phyloP scores from a whole-genome alignment of 2,113 vertebrate species.

The Gracilinanus agilis region DNA sequence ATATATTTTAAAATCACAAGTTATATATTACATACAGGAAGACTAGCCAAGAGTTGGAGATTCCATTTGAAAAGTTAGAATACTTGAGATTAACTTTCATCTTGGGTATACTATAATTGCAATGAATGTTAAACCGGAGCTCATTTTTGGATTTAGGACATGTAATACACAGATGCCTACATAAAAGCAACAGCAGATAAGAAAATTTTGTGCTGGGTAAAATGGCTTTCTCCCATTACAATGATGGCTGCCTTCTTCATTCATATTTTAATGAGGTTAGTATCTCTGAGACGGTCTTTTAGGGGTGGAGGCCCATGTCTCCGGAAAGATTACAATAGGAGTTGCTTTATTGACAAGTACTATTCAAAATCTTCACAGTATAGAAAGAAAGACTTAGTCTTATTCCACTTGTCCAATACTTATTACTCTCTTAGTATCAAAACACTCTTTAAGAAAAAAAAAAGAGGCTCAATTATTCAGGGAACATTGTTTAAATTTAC shows the following conservation, averaged over 20 bases:
- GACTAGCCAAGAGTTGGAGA: neutral
- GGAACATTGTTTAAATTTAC: conserved; percentile 50
- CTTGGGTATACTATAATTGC: fast-evolving
- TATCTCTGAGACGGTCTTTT: conserved; percentile 93
- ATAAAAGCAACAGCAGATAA: conserved; percentile 70
- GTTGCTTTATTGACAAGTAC: conserved; percentile 92
- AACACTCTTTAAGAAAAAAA: conserved; percentile 73
- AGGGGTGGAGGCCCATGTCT: conserved; percentile 83
- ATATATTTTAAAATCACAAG: neutral
- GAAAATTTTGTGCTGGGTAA: conserved; percentile 75
- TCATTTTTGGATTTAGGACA: neutral
- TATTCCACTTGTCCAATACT: conserved; percentile 87
- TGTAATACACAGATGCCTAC: neutral
- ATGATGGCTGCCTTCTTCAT: conserved; percentile 89
- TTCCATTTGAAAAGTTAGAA: conserved; percentile 37
- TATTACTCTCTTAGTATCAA: conserved; percentile 78
- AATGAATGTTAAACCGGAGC: neutral
- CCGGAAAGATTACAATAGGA: conserved; percentile 87
- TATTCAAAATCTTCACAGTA: conserved; percentile 91
- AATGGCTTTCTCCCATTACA: conserved; percentile 81
- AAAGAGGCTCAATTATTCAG: conserved; percentile 62
- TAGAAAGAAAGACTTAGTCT: conserved; percentile 91
- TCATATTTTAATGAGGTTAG: conserved; percentile 94
- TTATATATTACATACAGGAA: neutral
- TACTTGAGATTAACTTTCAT: fast-evolving